phyloP scores from a whole-genome alignment of 1,140 invertebrate species.

The Procambarus clarkii region DNA sequence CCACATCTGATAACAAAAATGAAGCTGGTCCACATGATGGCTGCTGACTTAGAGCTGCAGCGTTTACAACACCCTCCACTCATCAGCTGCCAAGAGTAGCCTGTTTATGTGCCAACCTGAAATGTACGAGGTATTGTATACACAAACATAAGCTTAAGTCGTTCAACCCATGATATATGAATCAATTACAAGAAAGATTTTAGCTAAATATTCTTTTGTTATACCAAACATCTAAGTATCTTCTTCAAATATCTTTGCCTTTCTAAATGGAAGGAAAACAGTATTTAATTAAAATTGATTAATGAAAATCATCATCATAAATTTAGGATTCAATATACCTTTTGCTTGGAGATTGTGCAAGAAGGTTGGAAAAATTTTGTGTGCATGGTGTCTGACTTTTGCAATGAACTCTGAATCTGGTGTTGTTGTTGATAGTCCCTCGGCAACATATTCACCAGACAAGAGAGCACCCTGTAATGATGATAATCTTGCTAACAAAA shows the following conservation, averaged over 20 bases:
- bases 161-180: not conserved
- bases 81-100: conserved; percentile 42
- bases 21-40: too few species aligned
- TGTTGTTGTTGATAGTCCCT: not conserved
- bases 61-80: conserved; percentile 28
- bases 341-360: conserved; percentile 3
- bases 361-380: conserved; percentile 12
- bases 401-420: not conserved
- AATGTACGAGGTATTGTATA: not conserved
- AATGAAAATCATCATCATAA: too few species aligned
- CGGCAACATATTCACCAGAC: conserved; percentile 16
- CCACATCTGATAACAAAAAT: too few species aligned
- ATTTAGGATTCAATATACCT: conserved; percentile 3
- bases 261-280: too few species aligned
- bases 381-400: not conserved
- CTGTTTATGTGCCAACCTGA: conserved; percentile 21
- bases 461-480: conserved; percentile 17
- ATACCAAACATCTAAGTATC: too few species aligned
- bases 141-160: not conserved
- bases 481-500: not conserved
- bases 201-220: too few species aligned
- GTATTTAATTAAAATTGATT: too few species aligned
- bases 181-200: not conserved
- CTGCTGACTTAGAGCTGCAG: too few species aligned
- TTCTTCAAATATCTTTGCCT: too few species aligned